Evolutionary conservation across 2,888 invertebrate genomes (phyloP).

Genomic region (Euspilapteryx auroguttella): DNA sequence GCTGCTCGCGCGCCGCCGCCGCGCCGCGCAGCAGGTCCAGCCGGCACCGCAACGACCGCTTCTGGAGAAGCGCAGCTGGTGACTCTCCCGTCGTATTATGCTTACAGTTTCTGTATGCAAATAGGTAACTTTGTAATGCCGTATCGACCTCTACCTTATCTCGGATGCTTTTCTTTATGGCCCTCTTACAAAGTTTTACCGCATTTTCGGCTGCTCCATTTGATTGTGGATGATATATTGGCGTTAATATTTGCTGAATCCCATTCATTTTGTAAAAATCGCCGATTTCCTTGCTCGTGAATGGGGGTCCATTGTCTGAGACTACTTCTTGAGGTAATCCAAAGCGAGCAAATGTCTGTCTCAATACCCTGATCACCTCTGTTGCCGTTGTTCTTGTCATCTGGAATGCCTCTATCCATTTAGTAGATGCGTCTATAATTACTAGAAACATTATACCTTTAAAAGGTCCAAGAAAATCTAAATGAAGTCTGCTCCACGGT

Average conservation of each 20-base stretch:
- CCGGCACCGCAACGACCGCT: no score
- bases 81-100: not conserved
- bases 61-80: no score
- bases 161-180: not conserved
- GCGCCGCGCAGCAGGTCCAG: no score
- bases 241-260: not conserved
- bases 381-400: not conserved
- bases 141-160: not conserved
- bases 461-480: conserved; percentile 1
- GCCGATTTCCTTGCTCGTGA: not conserved
- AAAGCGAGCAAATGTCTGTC: not conserved
- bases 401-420: conserved; percentile 1
- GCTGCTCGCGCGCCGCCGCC: no score
- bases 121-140: not conserved
- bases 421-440: not conserved
- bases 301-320: conserved; percentile 2
- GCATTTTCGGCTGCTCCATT: no score
- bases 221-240: not conserved
- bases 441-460: not conserved
- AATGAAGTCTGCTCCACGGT: not conserved
- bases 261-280: not conserved
- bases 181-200: not conserved
- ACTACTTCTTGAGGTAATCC: conserved; percentile 1
- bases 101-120: not conserved
- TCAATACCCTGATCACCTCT: not conserved